Evolutionary conservation across 2,797 vertebrate genomes (phyloP).

Genomic region (Galagoides demidoff): DNA sequence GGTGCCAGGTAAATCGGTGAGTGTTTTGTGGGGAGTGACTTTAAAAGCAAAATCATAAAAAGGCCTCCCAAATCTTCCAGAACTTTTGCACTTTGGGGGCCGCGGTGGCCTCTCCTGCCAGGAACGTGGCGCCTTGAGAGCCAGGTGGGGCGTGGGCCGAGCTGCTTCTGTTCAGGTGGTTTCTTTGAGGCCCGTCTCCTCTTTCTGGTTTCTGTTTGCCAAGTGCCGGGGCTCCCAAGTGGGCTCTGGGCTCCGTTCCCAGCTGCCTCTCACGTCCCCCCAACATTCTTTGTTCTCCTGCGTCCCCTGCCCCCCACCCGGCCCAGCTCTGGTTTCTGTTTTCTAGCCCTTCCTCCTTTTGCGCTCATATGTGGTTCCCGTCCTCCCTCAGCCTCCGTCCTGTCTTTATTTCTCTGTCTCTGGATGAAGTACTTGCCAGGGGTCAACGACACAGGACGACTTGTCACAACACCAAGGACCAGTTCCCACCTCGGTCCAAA

Average conservation of each 20-base stretch:
- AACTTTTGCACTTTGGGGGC: accelerated
- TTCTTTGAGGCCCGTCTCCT: background rate
- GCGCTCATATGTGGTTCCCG: accelerated
- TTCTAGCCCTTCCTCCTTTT: background rate
- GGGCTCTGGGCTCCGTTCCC: background rate
- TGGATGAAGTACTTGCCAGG: too few relatives aligned
- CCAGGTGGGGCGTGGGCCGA: accelerated
- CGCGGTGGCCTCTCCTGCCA: too few relatives aligned
- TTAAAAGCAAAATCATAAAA: accelerated
- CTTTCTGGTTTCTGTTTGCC: conserved; percentile 43
- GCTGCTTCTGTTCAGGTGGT: background rate
- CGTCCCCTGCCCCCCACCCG: background rate
- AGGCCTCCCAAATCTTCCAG: accelerated
- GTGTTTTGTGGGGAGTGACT: background rate
- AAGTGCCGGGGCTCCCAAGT: background rate
- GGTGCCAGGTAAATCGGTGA: accelerated
- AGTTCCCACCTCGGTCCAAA: background rate
- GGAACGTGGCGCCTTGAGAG: accelerated
- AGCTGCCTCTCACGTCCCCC: background rate
- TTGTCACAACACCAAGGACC: accelerated
- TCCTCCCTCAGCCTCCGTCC: background rate
- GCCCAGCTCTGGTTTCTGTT: background rate
- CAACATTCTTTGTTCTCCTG: background rate
- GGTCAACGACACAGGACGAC: accelerated
- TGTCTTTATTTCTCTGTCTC: background rate